A percentile compares a stretch with the other conserved stretches of the same genome.
Conservation (phyloP, 2,113 vertebrate genomes). For the Erinaceus europaeus region DNA sequence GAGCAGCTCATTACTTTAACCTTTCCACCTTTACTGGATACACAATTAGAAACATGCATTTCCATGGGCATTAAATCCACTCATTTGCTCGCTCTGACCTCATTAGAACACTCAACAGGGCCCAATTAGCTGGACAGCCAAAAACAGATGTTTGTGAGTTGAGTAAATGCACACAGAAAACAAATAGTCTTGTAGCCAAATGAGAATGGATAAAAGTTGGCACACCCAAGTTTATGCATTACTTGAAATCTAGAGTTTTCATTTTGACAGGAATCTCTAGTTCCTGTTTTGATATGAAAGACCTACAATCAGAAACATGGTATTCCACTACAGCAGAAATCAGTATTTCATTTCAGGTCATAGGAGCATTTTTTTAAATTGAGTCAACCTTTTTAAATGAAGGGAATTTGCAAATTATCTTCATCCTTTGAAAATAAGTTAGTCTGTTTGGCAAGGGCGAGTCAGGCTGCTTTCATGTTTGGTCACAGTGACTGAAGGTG, state of each 20-base stretch:
- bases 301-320: not conserved
- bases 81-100: slow-evolving; percentile 46
- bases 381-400: slow-evolving; percentile 14
- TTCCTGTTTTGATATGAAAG: slow-evolving; percentile 9
- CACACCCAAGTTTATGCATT: slow-evolving; percentile 22
- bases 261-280: slow-evolving; percentile 13
- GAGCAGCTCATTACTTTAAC: slow-evolving; percentile 73
- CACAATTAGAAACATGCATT: slow-evolving; percentile 71
- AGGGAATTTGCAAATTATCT: not conserved
- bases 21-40: slow-evolving; percentile 68
- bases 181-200: slow-evolving; percentile 54
- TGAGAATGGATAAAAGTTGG: slow-evolving; percentile 39
- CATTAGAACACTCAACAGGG: slow-evolving; percentile 55
- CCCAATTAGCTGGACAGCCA: slow-evolving; percentile 67
- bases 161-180: slow-evolving; percentile 61
- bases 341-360: not conserved
- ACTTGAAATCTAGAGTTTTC: slow-evolving; percentile 26
- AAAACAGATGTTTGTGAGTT: slow-evolving; percentile 73
- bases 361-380: not conserved
- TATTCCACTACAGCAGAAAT: not conserved
- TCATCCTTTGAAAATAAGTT: not conserved
- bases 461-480: not conserved
- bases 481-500: not conserved
- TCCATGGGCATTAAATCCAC: slow-evolving; percentile 57
- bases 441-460: not conserved